Base-by-base conservation (phyloP, 2,797 vertebrate genomes). In the Cyclura pinguis region DNA sequence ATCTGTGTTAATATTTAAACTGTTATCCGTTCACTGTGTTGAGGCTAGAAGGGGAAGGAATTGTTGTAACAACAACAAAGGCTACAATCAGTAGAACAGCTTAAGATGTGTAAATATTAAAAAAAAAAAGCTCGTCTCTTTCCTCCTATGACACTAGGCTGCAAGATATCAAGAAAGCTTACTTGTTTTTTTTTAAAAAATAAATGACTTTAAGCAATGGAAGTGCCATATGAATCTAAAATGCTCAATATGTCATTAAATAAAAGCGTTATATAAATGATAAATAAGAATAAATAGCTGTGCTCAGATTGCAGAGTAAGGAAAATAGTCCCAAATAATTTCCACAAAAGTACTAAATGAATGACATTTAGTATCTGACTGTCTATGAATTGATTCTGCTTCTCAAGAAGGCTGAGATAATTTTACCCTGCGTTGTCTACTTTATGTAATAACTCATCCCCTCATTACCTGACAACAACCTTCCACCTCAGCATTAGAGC, bases 401-500 rank as follows among this genome's bases (percentile, higher is more conserved):
- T 78, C 57, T 78, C n/a, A 29, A 35, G 18, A 55, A n/a, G 64
- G 50, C 10, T 0, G 8, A 92, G 89, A 82, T 42, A 4, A 92
- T 38, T 86, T 88, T 38, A 52, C 42, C 85, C n/a, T 59, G 83
- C 47, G 13, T 85, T 73, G 42, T 89, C 5, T 1, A 22, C 38
- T 91, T 92, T 50, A 14, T 0, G 0, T 91, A 76, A 88, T 57
- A 42, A 38, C 35, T 77, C 91, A 1, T 32, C 87, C 92, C 82
- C 80, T 93, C 47, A 42, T 92, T 94, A 85, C 86, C 38, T 80
- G 94, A 90, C 0, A 7, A 89, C 90, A 89, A 93, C 88, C 78
- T 91, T 77, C 84, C 91, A 90, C 78, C 0, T 69, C 83, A 55
- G 10, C 90, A 87, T 93, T 94, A 91, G 93, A 72, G 55, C 72